Conservation (phyloP, 1,140 invertebrate species). For the Doryteuthis pealeii region DNA sequence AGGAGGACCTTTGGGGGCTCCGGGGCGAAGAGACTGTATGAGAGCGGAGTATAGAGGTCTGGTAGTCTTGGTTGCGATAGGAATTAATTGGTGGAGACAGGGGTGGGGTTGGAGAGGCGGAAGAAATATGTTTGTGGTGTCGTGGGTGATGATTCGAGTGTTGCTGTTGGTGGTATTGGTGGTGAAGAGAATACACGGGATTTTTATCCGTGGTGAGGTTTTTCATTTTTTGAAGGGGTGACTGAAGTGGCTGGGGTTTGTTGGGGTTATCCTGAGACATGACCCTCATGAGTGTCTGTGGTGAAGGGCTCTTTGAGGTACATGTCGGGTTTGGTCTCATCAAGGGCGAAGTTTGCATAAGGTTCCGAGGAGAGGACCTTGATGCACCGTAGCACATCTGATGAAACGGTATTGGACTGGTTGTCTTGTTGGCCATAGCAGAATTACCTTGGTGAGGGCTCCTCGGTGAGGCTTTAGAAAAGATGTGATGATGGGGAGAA, state of each 20-base stretch:
- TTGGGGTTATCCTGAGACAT: neutral
- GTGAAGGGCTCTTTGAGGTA: neutral
- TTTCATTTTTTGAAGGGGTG: neutral
- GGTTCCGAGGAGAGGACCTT: neutral
- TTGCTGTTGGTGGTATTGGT: neutral
- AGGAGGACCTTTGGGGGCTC: no score
- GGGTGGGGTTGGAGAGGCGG: neutral
- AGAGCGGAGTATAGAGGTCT: neutral
- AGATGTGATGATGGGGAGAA: neutral
- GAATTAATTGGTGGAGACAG: neutral
- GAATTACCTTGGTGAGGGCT: neutral
- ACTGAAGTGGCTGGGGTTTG: neutral
- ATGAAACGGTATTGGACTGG: slow-evolving; percentile 1
- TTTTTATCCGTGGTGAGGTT: no score
- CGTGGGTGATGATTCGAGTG: neutral
- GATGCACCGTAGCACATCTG: neutral
- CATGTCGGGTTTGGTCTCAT: neutral
- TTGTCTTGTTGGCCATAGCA: neutral
- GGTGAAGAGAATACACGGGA: neutral
- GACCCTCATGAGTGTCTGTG: neutral
- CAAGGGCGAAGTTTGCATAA: neutral
- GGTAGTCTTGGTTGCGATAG: neutral
- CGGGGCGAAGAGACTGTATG: neutral
- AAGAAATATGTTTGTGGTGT: neutral
- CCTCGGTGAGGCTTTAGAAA: neutral